These are phyloP conservation scores for Hypothenemus hampei DNA, from an alignment of 1,140 invertebrate species.

Conservation along the genomic window DNA sequence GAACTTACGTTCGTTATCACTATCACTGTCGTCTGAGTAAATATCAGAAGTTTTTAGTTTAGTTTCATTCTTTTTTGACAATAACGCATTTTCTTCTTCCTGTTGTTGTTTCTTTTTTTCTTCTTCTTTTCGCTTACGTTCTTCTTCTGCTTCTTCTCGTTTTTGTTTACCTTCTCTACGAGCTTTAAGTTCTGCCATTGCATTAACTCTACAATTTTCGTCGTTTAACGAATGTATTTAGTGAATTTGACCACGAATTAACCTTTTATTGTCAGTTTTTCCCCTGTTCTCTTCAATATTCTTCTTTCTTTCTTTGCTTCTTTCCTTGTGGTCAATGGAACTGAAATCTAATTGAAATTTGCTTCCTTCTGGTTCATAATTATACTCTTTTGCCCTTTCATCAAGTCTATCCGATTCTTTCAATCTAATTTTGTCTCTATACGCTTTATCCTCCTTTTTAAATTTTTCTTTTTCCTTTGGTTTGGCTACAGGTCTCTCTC, in stretches of 20 bases:
- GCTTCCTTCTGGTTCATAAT: constrained; percentile 32
- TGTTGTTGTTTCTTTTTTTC: constrained; percentile 59
- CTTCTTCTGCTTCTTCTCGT: constrained; percentile 51
- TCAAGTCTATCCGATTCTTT: constrained; percentile 2
- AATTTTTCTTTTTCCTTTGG: constrained; percentile 54
- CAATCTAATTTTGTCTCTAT: constrained; percentile 20
- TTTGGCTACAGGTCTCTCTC: constrained; percentile 49
- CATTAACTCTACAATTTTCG: constrained; percentile 79
- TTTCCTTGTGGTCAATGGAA: constrained; percentile 66
- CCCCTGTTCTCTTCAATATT: constrained; percentile 83
- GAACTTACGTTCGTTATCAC: constrained; percentile 52
- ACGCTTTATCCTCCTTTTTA: constrained; percentile 50
- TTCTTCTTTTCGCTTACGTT: constrained; percentile 49
- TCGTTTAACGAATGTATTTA: no score
- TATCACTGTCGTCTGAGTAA: constrained; percentile 91
- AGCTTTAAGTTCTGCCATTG: constrained; percentile 86
- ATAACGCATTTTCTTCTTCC: constrained; percentile 54
- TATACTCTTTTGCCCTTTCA: constrained; percentile 40
- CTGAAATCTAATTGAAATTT: constrained; percentile 43
- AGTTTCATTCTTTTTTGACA: constrained; percentile 48
- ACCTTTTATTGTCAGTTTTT: constrained; percentile 61
- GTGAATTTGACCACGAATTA: no score
- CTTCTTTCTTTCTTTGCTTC: constrained; percentile 85
- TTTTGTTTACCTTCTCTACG: constrained; percentile 70
- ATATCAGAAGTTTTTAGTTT: constrained; percentile 90